Base-by-base conservation (phyloP, 2,113 vertebrate species). In the Petroica traversi region DNA sequence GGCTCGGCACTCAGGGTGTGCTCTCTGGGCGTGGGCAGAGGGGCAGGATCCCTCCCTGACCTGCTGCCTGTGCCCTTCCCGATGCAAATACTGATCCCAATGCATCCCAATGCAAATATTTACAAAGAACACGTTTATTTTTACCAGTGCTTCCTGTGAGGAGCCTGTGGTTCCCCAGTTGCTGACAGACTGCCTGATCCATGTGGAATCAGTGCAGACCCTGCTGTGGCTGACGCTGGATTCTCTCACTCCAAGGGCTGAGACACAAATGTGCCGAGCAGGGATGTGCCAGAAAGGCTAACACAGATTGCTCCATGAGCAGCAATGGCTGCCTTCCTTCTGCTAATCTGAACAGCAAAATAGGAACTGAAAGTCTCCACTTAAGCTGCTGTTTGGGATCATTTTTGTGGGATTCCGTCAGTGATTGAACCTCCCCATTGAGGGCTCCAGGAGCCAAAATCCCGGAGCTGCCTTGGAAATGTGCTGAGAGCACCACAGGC, bases 271-370 rank as follows among this genome's bases (percentile, higher is more conserved):
- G 2, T 33, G n/a, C 40, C 61, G 59, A 57, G 22, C 0, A 75
- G 34, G 23, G 19, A 20, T 19, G 34, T 34, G 48, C 34, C 33
- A 68, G 36, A 16, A 69, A 41, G 28, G n/a, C 31, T 28, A 5
- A 8, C 6, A n/a, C 0, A 0, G 41, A 43, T 52, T 14, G 18
- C 49, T 15, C 17, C 20, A 4, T 12, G 33, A 43, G 29, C 5
- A 25, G 34, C 14, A 8, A 36, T 19, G 8, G 33, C 12, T 6
- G 20, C 16, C 16, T 83, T 64, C 36, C 49, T 46, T 28, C 40
- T 48, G 19, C 36, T 73, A 59, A 33, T 69, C 31, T 29, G 26
- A 64, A 45, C 28, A 34, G 59, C 40, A 72, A 40, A 79, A 62
- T 0, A 57, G 52, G 59, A 14, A 1, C 9, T 31, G 34, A 49